Evolutionary conservation across 2,797 vertebrate species (phyloP), one percentile per base, ranked within the genome.

Genomic region (Pangasius mekongensis): DNA sequence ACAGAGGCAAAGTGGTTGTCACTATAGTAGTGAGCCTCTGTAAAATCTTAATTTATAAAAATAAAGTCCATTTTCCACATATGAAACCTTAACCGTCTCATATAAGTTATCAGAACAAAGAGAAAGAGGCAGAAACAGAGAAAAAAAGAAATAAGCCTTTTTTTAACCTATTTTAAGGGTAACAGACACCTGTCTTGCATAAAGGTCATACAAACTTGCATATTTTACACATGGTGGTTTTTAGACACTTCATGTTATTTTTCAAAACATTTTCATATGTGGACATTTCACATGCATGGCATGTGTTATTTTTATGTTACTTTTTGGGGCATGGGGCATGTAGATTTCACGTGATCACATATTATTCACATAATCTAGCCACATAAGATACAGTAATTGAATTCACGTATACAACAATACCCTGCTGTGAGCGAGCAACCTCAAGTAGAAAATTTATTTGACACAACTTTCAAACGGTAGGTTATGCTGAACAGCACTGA

Each of bases 21-120:
- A 77, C 47, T n/a, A 77, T 49, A 52, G 27, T 54, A 33, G 8
- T 56, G n/a, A 33, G 49, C 16, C n/a, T 80, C 14, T 77, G 47
- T 54, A 8, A 33, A 3, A 9, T 33, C 94, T 95, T 94, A 92
- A 94, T 94, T 94, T 93, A 91, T 93, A 93, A 94, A 94, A 94
- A 93, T 93, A 94, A 95, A 94, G 92, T 93, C 91, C 91, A 94
- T 95, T 95, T 95, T 94, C 92, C 94, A 94, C 93, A 91, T 93
- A 91, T 93, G 89, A 88, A 92, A 93, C 71, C 88, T 92, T 91
- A 90, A 93, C 87, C 2, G 86, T 89, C 89, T 91, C 86, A 91
- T 89, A 91, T 86, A 87, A 87, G 88, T 89, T 90, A 89, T 90
- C 89, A 83, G 86, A 89, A 91, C 87, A 89, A 91, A 87, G 85